Evolutionary conservation across 2,888 invertebrate species (phyloP).

Genomic region (Unio pictorum): DNA sequence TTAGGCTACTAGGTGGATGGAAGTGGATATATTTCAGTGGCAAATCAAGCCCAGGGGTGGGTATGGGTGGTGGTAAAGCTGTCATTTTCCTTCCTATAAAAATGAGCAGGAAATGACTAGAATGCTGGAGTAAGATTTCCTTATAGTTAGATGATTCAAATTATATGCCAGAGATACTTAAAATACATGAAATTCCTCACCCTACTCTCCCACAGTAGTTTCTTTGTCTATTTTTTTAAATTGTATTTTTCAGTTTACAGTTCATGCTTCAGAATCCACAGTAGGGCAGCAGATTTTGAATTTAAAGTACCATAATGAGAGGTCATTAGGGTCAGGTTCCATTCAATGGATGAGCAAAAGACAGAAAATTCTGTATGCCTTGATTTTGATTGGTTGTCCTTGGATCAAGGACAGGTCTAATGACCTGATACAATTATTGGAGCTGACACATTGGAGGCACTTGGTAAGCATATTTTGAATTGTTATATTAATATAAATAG

Average conservation of each 20-base stretch:
- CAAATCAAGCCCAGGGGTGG: too few relatives aligned
- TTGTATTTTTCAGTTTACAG: constrained; percentile 49
- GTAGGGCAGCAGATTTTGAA: constrained; percentile 89
- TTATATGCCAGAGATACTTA: too few relatives aligned
- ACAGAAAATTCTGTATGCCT: constrained; percentile 59
- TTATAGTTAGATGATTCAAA: too few relatives aligned
- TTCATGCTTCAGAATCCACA: constrained; percentile 73
- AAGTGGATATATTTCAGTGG: too few relatives aligned
- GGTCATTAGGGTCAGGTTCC: constrained; percentile 9
- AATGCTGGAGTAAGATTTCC: too few relatives aligned
- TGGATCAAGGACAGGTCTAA: constrained; percentile 60
- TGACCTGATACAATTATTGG: constrained; percentile 37
- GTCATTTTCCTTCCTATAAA: too few relatives aligned
- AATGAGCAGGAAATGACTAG: too few relatives aligned
- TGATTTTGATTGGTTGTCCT: constrained; percentile 58
- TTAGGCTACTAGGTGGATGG: too few relatives aligned
- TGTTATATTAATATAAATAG: neutral
- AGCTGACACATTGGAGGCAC: constrained; percentile 32
- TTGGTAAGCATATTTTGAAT: constrained; percentile 28
- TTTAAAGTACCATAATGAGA: constrained; percentile 77
- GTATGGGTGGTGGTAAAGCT: too few relatives aligned
- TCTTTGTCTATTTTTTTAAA: too few relatives aligned
- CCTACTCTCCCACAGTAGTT: too few relatives aligned
- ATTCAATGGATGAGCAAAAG: constrained; percentile 48
- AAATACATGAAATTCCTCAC: too few relatives aligned